Evolutionary conservation across 92 coral and sea anemone species (phyloP).

Genomic region (Metridium senile): DNA sequence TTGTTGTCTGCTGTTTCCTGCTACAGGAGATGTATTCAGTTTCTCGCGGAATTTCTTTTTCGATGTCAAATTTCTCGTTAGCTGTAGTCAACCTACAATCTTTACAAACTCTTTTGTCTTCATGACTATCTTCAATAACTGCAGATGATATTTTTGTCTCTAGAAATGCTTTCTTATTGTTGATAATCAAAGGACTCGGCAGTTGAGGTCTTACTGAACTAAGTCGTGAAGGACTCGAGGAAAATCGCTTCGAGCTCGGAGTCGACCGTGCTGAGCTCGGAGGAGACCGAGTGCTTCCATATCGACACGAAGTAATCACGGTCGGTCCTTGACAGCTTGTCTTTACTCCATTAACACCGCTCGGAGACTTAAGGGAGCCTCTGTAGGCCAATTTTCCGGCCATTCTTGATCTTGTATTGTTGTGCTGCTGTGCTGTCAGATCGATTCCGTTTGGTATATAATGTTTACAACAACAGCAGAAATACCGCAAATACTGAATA

Average conservation of each 20-base stretch:
- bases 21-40: too few species aligned
- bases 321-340: conserved; percentile 15
- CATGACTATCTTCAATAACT: not conserved
- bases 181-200: conserved; percentile 8
- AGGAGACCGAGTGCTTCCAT: conserved; percentile 1
- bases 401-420: not conserved
- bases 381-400: not conserved
- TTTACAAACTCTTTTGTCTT: too few species aligned
- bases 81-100: not conserved
- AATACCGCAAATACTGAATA: conserved; percentile 47
- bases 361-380: conserved; percentile 25
- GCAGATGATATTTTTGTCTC: not conserved
- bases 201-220: not conserved
- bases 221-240: not conserved
- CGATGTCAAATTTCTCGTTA: not conserved
- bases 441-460: not conserved
- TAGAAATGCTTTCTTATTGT: not conserved
- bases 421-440: conserved; percentile 13
- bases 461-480: conserved; percentile 53
- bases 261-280: conserved; percentile 11
- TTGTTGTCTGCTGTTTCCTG: too few species aligned
- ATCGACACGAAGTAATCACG: not conserved
- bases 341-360: conserved; percentile 6
- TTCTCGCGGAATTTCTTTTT: too few species aligned
- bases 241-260: not conserved